Percentiles rank a stretch among this genome's conserved stretches.
phyloP scores from a whole-genome alignment of 2,797 vertebrate species.

The Eremophila alpestris region DNA sequence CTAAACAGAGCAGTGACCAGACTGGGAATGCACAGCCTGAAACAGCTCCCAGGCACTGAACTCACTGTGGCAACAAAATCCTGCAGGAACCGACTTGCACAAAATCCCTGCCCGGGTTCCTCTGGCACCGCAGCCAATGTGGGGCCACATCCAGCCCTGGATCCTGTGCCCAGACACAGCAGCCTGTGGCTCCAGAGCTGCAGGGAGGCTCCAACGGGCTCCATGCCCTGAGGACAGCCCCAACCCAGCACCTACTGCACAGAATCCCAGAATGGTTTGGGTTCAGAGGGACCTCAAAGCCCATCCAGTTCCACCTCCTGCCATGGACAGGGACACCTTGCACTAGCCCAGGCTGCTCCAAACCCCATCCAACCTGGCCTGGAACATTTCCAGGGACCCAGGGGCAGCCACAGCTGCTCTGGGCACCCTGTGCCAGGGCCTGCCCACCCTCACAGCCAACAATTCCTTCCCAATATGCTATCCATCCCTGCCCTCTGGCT shows the following conservation, averaged over 20 bases:
- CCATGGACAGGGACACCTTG: not conserved
- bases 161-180: not conserved
- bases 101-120: not conserved
- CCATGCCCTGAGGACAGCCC: not conserved
- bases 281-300: not conserved
- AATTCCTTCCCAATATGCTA: not conserved
- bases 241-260: not conserved
- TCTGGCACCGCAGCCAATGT: accelerated
- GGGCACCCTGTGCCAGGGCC: not conserved
- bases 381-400: not conserved
- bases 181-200: accelerated
- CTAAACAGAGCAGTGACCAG: not conserved
- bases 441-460: accelerated
- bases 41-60: not conserved
- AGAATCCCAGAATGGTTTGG: not conserved
- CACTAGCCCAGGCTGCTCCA: accelerated
- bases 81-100: not conserved
- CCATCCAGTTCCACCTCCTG: accelerated
- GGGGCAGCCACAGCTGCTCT: not conserved
- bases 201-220: not conserved
- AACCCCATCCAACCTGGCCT: accelerated
- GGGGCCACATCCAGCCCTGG: not conserved
- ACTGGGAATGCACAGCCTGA: not conserved
- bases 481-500: accelerated
- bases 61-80: not conserved